These are phyloP conservation scores for Tenthredo notha DNA, from an alignment of 2,888 invertebrate genomes.

Conservation along the genomic window DNA sequence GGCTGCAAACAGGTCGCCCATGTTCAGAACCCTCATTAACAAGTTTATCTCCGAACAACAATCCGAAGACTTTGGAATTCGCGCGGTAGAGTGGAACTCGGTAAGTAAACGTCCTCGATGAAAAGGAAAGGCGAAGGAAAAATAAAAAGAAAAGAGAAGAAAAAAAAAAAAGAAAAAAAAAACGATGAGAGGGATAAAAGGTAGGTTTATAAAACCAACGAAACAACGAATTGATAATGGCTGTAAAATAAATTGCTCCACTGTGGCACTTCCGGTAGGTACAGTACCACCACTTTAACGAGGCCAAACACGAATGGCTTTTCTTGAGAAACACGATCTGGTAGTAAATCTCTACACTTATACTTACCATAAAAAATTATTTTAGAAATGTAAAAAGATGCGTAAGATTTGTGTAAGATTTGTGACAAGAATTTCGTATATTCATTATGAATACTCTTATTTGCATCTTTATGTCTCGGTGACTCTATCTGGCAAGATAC, in stretches of 20 bases:
- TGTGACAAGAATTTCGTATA: too few relatives aligned
- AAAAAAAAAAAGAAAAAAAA: not conserved
- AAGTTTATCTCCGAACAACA: constrained; percentile 4
- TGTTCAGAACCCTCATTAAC: not conserved
- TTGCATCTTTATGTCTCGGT: too few relatives aligned
- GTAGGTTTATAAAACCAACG: not conserved
- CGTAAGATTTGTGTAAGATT: not conserved
- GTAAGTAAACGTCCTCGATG: not conserved
- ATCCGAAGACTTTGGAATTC: not conserved
- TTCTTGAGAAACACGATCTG: not conserved
- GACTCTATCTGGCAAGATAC: too few relatives aligned
- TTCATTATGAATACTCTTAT: too few relatives aligned
- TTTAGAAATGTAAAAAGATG: not conserved
- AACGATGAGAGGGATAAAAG: not conserved
- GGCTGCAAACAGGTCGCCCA: not conserved
- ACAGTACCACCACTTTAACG: constrained; percentile 15
- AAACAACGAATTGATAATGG: constrained; percentile 38
- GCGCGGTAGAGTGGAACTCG: not conserved
- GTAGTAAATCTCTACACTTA: not conserved
- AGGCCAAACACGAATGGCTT: constrained; percentile 18
- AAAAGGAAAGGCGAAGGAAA: not conserved
- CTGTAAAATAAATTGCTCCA: constrained; percentile 31
- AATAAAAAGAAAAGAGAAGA: not conserved
- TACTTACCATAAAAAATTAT: not conserved
- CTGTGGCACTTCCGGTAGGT: not conserved